phyloP scores from a whole-genome alignment of 2,888 invertebrate species.

The Euplagia quadripunctaria region DNA sequence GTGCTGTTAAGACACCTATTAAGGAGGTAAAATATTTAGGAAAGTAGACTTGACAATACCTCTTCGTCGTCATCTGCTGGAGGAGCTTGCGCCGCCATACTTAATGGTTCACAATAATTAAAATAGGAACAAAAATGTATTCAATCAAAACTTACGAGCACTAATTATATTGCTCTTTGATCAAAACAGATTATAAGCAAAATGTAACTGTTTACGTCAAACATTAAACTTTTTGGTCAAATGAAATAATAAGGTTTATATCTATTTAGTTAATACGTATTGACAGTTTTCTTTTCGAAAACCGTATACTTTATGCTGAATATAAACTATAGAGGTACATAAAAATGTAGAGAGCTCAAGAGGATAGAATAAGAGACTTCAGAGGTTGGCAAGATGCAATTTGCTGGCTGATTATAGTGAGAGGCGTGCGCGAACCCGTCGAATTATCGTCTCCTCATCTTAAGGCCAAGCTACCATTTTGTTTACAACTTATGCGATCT shows the following conservation, averaged over 20 bases:
- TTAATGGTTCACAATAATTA: neutral
- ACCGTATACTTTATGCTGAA: neutral
- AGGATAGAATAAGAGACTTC: too few species aligned
- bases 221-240: neutral
- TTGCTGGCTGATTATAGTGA: too few species aligned
- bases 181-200: neutral
- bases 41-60: conserved; percentile 10
- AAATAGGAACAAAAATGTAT: neutral
- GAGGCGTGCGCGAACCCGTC: too few species aligned
- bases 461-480: too few species aligned
- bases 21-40: neutral
- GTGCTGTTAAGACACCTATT: neutral
- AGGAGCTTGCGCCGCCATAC: conserved; percentile 20
- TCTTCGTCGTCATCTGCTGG: conserved; percentile 26
- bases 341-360: neutral
- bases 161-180: too few species aligned
- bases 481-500: too few species aligned
- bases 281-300: neutral
- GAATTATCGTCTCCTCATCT: too few species aligned
- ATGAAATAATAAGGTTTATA: neutral
- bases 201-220: neutral
- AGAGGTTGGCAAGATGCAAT: too few species aligned
- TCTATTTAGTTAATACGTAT: neutral
- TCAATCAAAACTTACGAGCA: too few species aligned
- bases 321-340: neutral